Conservation (phyloP, 2,113 vertebrate species). For the Oenanthe melanoleuca region DNA sequence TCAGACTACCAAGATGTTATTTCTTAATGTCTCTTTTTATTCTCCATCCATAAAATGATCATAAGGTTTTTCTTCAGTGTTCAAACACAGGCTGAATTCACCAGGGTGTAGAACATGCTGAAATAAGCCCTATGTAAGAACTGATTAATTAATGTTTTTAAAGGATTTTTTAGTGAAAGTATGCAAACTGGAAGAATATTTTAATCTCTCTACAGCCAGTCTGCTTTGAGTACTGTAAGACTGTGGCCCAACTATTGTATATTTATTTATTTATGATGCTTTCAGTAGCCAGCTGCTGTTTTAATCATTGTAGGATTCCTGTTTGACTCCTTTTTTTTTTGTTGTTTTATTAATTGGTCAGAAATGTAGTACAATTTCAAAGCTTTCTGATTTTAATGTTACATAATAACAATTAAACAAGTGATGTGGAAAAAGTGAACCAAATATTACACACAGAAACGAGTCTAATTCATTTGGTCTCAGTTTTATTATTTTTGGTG, state of each 20-base stretch:
- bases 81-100: neutral
- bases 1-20: neutral
- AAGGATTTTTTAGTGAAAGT: neutral
- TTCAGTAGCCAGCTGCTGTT: slow-evolving; percentile 17
- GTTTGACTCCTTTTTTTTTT: neutral
- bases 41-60: neutral
- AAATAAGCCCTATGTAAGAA: neutral
- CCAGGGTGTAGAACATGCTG: neutral
- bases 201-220: neutral
- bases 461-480: neutral
- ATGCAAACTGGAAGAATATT: neutral
- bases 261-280: slow-evolving; percentile 25
- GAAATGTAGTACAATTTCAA: neutral
- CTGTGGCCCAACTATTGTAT: neutral
- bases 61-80: neutral
- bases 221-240: neutral
- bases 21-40: neutral
- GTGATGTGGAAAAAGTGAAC: neutral
- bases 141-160: neutral
- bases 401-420: neutral
- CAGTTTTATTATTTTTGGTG: neutral
- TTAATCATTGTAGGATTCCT: neutral
- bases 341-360: neutral
- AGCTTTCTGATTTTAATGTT: neutral
- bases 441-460: neutral